These are phyloP conservation scores for Sarcophaga subvicina DNA, from an alignment of 2,888 invertebrate genomes.

Conservation along the genomic window DNA sequence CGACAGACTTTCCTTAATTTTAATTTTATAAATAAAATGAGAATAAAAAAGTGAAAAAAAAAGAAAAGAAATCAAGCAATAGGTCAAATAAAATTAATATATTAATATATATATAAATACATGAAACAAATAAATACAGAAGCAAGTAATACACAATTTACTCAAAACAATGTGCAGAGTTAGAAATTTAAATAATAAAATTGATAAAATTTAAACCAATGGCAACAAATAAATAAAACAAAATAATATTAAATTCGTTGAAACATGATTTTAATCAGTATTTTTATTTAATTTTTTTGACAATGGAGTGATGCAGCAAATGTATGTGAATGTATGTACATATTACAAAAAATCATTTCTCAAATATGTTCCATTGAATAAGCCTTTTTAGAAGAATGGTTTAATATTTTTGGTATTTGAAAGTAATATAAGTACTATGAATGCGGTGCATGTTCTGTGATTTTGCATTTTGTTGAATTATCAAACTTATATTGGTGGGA, in stretches of 20 bases:
- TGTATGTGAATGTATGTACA: background rate
- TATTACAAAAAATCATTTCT: background rate
- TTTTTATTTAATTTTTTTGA: background rate
- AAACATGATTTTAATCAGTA: conserved; percentile 10
- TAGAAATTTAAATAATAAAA: conserved; percentile 38
- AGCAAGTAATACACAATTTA: conserved; percentile 41
- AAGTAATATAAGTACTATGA: too few relatives aligned
- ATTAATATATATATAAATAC: background rate
- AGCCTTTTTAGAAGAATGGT: too few relatives aligned
- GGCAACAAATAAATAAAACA: conserved; percentile 27
- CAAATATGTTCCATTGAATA: too few relatives aligned
- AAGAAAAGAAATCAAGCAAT: conserved; percentile 39
- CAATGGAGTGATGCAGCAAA: too few relatives aligned
- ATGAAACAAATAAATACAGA: conserved; percentile 34
- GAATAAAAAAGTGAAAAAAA: background rate
- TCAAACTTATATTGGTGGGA: too few relatives aligned
- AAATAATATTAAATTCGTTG: conserved; percentile 62
- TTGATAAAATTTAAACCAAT: conserved; percentile 26
- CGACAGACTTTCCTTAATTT: conserved; percentile 26
- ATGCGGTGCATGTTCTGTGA: too few relatives aligned
- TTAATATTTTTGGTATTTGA: too few relatives aligned
- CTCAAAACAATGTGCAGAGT: conserved; percentile 53
- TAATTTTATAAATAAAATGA: conserved; percentile 29
- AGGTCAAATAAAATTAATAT: conserved; percentile 33
- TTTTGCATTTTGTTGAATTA: too few relatives aligned